These are phyloP conservation scores for Sebastes alutus DNA, from an alignment of 2,797 vertebrate species.

Conservation along the genomic window DNA sequence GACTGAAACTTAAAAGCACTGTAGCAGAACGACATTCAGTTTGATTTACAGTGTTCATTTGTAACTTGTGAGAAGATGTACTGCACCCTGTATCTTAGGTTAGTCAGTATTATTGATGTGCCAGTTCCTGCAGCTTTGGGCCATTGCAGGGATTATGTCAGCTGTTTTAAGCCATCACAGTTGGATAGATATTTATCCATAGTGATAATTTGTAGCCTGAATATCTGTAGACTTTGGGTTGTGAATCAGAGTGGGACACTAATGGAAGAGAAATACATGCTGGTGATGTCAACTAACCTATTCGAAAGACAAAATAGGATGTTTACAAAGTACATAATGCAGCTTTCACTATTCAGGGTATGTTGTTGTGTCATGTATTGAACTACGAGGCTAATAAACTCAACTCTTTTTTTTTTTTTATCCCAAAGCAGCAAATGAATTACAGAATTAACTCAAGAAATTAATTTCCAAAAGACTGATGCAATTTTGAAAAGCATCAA, in stretches of 20 bases:
- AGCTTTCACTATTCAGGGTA: neutral
- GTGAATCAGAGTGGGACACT: neutral
- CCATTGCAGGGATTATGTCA: slow-evolving; percentile 67
- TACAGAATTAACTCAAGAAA: neutral
- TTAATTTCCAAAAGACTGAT: neutral
- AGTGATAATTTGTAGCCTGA: slow-evolving; percentile 34
- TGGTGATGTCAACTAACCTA: neutral
- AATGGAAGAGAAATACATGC: neutral
- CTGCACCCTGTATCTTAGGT: neutral
- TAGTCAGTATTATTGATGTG: slow-evolving; percentile 48
- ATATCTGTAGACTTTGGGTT: slow-evolving; percentile 9
- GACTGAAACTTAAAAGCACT: neutral
- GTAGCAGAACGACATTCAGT: neutral
- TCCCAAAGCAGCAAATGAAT: neutral
- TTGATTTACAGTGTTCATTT: slow-evolving; percentile 2
- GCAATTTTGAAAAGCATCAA: neutral
- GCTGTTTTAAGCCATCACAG: slow-evolving; percentile 64
- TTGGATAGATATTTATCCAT: slow-evolving; percentile 57
- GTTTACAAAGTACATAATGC: neutral
- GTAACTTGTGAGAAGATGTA: slow-evolving; percentile 17
- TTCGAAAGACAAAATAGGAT: neutral
- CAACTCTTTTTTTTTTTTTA: neutral
- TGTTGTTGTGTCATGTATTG: neutral
- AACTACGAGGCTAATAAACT: neutral
- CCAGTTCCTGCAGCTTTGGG: slow-evolving; percentile 48